These are phyloP conservation scores for Unio pictorum DNA, from an alignment of 2,888 invertebrate species.

Conservation along the genomic window DNA sequence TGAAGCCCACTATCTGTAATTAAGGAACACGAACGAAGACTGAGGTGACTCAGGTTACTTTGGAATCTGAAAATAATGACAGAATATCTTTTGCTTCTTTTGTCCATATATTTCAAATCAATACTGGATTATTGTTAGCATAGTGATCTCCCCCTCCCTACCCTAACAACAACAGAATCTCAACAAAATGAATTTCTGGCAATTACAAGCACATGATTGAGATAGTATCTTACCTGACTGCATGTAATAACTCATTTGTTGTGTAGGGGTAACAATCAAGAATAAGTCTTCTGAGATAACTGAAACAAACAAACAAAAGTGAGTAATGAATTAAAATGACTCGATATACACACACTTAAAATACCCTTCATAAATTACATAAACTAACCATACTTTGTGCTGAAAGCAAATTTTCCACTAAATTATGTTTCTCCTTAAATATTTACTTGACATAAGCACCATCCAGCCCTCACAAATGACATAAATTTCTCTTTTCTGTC, in stretches of 20 bases:
- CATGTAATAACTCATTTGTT: constrained; percentile 65
- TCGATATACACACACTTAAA: no score
- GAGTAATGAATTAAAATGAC: neutral
- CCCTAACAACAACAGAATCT: no score
- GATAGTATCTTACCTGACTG: constrained; percentile 53
- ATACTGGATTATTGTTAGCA: neutral
- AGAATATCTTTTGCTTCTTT: neutral
- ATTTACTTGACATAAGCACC: no score
- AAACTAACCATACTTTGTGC: no score
- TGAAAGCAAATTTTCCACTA: no score
- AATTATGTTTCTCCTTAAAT: no score
- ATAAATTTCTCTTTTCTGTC: no score
- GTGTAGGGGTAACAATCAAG: constrained; percentile 66
- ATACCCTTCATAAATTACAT: no score
- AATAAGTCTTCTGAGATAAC: constrained; percentile 58
- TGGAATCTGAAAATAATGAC: constrained; percentile 48
- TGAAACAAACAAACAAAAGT: constrained; percentile 35
- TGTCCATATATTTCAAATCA: neutral
- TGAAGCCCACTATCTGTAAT: constrained; percentile 66
- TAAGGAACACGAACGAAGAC: constrained; percentile 61
- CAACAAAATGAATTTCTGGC: no score
- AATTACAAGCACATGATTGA: neutral
- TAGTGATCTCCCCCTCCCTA: neutral
- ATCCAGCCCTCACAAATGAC: no score
- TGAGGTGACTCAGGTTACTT: constrained; percentile 57